Evolutionary conservation across 2,113 vertebrate species (phyloP).

Genomic region (Carlito syrichta): DNA sequence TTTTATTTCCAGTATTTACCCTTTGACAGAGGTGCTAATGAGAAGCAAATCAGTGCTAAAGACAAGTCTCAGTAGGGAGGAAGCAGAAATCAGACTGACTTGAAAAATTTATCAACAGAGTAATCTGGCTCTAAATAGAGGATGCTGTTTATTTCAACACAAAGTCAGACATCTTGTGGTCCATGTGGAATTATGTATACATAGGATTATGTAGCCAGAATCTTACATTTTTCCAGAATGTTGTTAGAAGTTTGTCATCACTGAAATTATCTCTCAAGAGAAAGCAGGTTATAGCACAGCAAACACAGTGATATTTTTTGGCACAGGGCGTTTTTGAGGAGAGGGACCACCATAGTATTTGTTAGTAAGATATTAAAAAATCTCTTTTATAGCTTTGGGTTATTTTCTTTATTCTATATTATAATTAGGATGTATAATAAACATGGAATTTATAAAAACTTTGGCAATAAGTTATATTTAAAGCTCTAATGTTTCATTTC

Average conservation of each 20-base stretch:
- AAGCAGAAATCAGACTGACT: not conserved
- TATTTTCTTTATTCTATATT: not conserved
- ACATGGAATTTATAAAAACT: not conserved
- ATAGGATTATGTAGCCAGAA: not conserved
- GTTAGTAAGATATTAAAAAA: not conserved
- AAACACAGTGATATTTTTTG: not conserved
- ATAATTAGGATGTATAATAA: not conserved
- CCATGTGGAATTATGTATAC: not conserved
- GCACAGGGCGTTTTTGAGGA: not conserved
- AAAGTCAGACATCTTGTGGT: not conserved
- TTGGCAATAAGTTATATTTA: not conserved
- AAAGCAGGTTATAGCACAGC: not conserved
- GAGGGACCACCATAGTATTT: not conserved
- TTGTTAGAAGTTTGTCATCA: not conserved
- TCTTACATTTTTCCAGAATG: not conserved
- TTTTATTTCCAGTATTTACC: conserved; percentile 49
- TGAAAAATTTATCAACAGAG: not conserved
- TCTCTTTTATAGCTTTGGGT: not conserved
- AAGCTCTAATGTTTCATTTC: not conserved
- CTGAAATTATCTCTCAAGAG: not conserved
- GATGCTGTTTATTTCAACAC: not conserved
- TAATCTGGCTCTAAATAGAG: not conserved
- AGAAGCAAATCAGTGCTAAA: conserved; percentile 45
- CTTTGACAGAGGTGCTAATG: conserved; percentile 49
- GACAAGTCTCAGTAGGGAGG: not conserved